Base-by-base conservation (phyloP, 1,140 invertebrate species). In the Drosophila ogumai region DNA sequence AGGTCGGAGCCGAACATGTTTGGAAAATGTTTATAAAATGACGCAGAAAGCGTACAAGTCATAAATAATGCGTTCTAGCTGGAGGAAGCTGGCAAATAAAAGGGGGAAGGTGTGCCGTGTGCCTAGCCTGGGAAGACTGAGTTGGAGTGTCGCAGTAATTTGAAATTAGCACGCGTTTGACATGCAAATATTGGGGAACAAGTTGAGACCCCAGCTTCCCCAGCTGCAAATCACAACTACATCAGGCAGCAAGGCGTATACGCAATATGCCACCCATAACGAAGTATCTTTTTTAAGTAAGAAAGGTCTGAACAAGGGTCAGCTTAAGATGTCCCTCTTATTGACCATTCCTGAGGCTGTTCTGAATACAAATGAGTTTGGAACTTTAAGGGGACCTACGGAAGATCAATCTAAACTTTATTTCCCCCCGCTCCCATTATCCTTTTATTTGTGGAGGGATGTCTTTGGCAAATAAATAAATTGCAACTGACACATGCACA, bases 1-100 rank as follows among this genome's bases (percentile, higher is more conserved):
- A 56, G 64, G 47, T 72, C 67, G 63, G 49, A 12, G 50, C 50
- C 17, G 47, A 88, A 77, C 79, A 87, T 88, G 86, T 82, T 87
- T 76, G 79, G 73, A 90, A 90, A 88, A 88, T 90, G 85, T 88
- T 88, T 90, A 90, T 90, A 88, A 90, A 88, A 90, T 88, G 82
- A 84, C 85, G 78, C 74, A 71, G 73, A 81, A 79, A 87, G 87
- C 85, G 85, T 90, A 90, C 85, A 84, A 90, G 85, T 88, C 85
- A 88, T 88, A 88, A 88, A 88, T 88, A 88, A 88, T 84, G 85
- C 74, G 78, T 84, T 88, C 68, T 61, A 69, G 65, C 36, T 32
- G 43, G 17, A 34, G 12, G 36, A 44, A 28, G 1, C 6, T 28
- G 25, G 25, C 6, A 28, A 46, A 49, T 34, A 22, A 44, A 44